Percentiles rank a stretch among this genome's conserved stretches.
Conservation (phyloP, 2,797 vertebrate species). For the Jordanella pulchra region DNA sequence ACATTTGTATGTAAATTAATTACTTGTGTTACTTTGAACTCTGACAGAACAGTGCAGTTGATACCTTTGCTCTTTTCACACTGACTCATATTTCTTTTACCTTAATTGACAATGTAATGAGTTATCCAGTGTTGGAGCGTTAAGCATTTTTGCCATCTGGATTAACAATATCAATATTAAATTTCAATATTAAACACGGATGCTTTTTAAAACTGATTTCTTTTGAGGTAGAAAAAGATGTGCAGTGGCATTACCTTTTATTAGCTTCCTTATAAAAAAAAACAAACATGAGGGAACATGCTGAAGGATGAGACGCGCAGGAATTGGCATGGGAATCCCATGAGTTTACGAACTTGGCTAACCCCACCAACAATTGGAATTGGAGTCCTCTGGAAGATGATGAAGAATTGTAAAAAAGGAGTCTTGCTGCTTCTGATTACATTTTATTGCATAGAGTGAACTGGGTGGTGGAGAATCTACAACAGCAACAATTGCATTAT, state of each 20-base stretch:
- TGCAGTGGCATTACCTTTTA: background rate
- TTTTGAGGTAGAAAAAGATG: background rate
- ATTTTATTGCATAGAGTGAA: no score
- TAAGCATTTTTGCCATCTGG: background rate
- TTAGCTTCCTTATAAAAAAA: background rate
- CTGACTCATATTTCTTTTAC: background rate
- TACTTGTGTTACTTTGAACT: conserved; percentile 16
- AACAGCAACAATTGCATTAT: no score
- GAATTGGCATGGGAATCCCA: no score
- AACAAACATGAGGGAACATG: no score
- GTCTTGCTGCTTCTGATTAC: no score
- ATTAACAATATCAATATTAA: background rate
- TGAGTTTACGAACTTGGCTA: no score
- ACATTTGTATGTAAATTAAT: conserved; percentile 47
- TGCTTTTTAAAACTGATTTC: background rate
- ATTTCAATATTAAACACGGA: background rate
- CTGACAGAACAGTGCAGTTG: conserved; percentile 2
- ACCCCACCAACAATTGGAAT: no score
- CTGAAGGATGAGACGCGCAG: no score
- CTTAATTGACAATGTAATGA: background rate
- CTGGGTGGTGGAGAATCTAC: no score
- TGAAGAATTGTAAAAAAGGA: no score
- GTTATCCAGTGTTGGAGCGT: background rate
- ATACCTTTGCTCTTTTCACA: background rate
- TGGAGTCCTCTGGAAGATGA: no score